Evolutionary conservation across 2,797 vertebrate species (phyloP), one percentile per base, ranked within the genome.

Genomic region (Sardinella longiceps): DNA sequence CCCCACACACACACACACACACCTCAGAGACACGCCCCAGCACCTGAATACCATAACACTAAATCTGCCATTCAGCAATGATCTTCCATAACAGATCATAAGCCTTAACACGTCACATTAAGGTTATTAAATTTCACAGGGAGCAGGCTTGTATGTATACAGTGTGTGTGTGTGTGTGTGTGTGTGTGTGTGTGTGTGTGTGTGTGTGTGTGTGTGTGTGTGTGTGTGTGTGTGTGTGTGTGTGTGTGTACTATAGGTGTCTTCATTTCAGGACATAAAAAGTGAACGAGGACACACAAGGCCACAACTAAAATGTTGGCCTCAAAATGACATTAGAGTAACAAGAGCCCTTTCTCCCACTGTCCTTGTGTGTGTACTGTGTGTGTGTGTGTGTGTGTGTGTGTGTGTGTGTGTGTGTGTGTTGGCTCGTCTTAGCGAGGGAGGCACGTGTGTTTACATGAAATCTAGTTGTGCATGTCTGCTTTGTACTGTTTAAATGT

Each of bases 101-200:
- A 20, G 5, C 51, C 51, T 20, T 53, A 53, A 53, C 48, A 51
- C 56, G 92, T 86, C 39, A 0, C 87, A 91, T 92, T 85, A 85
- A 28, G 85, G 77, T 88, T 81, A 90, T 91, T 90, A n/a, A 25
- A 70, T 88, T 84, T 87, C 87, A 89, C 87, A 89, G 85, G 30
- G 63, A 48, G 1, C 25, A 18, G 30, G 10, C 85, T 39, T 28
- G 70, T 12, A 43, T 43, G 74, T 30, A 3, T 82, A n/a, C n/a
- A n/a, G 25, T 66, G 30, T 7, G 37, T 48, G 5, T 81, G 80
- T 81, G 80, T 81, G 81, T 81, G 81, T 81, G 33, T 48, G 46
- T 80, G 60, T 81, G 74, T 30, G 5, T 82, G 0, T 63, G 50
- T 84, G 2, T 50, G 45, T 30, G 33, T 45, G 30, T 66, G 30